Evolutionary conservation across 1,140 invertebrate genomes (phyloP).

Genomic region (Heterodera carotae): DNA sequence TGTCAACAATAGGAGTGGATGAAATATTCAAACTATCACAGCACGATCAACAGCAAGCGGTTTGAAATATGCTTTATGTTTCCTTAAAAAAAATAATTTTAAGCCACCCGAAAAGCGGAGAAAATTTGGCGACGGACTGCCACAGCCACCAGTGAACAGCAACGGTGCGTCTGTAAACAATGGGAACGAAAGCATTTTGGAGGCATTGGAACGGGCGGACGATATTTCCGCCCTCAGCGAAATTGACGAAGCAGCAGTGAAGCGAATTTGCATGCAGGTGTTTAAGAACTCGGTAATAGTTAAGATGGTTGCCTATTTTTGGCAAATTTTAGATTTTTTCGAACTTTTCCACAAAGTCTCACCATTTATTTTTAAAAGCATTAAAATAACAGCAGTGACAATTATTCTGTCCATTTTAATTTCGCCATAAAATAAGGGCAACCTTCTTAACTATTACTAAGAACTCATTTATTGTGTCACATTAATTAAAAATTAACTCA

Average conservation of each 20-base stretch:
- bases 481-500: conserved; percentile 39
- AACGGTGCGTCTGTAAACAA: conserved; percentile 1
- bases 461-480: background rate
- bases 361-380: too few relatives aligned
- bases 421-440: too few relatives aligned
- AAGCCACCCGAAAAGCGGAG: conserved; percentile 33
- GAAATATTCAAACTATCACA: conserved; percentile 26
- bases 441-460: too few relatives aligned
- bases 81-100: conserved; percentile 6
- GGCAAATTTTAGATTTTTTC: too few relatives aligned
- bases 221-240: conserved; percentile 27
- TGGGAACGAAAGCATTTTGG: conserved; percentile 35
- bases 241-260: conserved; percentile 36
- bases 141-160: conserved; percentile 24
- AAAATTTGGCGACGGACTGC: background rate
- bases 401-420: too few relatives aligned
- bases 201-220: conserved; percentile 29
- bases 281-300: too few relatives aligned
- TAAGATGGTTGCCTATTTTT: too few relatives aligned
- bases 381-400: too few relatives aligned
- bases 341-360: too few relatives aligned
- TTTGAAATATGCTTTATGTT: background rate
- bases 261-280: conserved; percentile 36
- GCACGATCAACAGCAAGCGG: background rate
- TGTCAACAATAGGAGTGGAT: conserved; percentile 29